Evolutionary conservation across 2,888 invertebrate species (phyloP).

Genomic region (Nemoura dubitans): DNA sequence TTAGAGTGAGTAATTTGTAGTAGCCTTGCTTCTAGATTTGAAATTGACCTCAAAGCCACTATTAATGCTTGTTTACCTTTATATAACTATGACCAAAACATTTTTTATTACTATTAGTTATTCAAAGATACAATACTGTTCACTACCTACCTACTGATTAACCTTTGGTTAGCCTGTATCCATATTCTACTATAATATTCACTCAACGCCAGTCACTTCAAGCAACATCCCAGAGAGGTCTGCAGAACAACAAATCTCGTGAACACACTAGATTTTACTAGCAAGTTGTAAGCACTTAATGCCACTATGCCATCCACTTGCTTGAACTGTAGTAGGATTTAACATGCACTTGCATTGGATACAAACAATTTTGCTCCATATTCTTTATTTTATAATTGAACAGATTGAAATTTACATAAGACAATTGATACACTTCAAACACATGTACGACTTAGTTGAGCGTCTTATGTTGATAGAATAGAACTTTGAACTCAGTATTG

Average conservation of each 20-base stretch:
- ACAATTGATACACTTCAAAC: slow-evolving; percentile 12
- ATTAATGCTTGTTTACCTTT: slow-evolving; percentile 18
- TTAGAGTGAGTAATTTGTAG: background rate
- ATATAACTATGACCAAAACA: background rate
- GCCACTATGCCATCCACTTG: background rate
- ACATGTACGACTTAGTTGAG: slow-evolving; percentile 3
- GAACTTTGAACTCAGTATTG: background rate
- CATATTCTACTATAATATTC: background rate
- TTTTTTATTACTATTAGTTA: background rate
- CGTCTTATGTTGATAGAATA: background rate
- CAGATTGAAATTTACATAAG: background rate
- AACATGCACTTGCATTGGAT: background rate
- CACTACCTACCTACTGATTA: background rate
- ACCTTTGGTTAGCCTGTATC: background rate
- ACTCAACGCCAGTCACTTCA: background rate
- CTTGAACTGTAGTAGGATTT: background rate
- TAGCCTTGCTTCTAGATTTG: slow-evolving; percentile 28
- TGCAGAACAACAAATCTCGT: background rate
- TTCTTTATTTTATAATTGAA: background rate
- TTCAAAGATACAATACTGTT: background rate
- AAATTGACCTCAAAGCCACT: background rate
- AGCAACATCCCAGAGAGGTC: background rate
- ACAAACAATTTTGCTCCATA: background rate
- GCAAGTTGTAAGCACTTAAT: background rate
- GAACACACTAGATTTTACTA: background rate